Evolutionary conservation across 2,113 vertebrate genomes (phyloP).

Genomic region (Scatophagus argus): DNA sequence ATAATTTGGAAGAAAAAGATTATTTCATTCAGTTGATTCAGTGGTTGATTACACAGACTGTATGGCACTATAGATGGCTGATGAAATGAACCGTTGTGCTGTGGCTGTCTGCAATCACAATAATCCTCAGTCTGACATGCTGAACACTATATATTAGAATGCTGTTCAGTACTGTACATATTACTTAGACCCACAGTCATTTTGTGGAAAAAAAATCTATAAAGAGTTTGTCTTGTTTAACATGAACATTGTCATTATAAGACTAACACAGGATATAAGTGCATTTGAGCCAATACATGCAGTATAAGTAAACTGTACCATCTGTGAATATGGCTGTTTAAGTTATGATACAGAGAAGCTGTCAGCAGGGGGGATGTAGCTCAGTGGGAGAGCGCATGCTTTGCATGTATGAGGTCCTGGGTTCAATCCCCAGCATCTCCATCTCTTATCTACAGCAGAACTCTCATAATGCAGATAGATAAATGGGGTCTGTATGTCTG

Average conservation of each 20-base stretch:
- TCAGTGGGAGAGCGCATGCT: no score
- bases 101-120: constrained; percentile 2
- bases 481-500: no score
- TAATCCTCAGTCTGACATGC: not conserved
- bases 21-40: constrained; percentile 56
- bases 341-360: no score
- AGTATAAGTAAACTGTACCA: not conserved
- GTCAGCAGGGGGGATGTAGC: no score
- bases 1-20: constrained; percentile 47
- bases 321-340: no score
- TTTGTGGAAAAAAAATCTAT: not conserved
- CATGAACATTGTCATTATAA: constrained; percentile 4
- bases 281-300: not conserved
- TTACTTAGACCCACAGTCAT: not conserved
- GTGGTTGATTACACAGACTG: constrained; percentile 55
- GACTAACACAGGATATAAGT: not conserved
- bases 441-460: not conserved
- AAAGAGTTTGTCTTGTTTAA: not conserved
- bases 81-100: constrained; percentile 24
- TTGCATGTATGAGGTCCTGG: not conserved
- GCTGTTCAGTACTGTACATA: not conserved
- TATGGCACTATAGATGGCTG: constrained; percentile 9
- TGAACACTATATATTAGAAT: not conserved
- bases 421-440: not conserved
- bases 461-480: no score